phyloP scores from a whole-genome alignment of 2,113 vertebrate species.

The Arothron firmamentum region DNA sequence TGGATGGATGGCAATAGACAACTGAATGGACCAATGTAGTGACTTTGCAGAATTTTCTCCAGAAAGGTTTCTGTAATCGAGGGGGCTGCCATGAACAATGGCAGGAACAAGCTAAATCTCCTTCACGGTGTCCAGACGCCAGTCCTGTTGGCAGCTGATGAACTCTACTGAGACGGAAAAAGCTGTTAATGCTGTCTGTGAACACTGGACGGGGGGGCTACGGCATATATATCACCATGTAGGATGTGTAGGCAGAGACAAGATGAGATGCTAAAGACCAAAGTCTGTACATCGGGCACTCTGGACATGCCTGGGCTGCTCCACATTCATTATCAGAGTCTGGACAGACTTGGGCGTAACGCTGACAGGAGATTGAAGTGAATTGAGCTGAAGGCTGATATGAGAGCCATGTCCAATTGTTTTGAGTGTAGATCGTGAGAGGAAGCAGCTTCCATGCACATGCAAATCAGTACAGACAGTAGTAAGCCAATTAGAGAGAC shows the following conservation, averaged over 20 bases:
- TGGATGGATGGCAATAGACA: not conserved
- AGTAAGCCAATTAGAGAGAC: conserved; percentile 44
- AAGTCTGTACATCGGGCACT: too few species aligned
- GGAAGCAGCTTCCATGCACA: conserved; percentile 47
- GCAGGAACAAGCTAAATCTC: not conserved
- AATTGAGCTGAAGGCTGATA: conserved; percentile 30
- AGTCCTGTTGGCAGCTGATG: not conserved
- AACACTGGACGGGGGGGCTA: too few species aligned
- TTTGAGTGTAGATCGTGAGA: conserved; percentile 41
- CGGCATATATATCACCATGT: too few species aligned
- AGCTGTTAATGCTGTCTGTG: too few species aligned
- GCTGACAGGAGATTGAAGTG: conserved; percentile 7
- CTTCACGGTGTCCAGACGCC: not conserved
- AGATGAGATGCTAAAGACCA: too few species aligned
- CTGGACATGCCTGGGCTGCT: not conserved
- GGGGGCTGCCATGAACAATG: not conserved
- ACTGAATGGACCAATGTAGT: too few species aligned
- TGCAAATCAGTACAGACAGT: conserved; percentile 55
- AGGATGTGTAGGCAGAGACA: too few species aligned
- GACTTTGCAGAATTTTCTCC: too few species aligned
- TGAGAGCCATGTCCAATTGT: conserved; percentile 48
- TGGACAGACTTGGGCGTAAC: not conserved
- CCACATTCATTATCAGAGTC: not conserved
- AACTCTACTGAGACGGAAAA: not conserved
- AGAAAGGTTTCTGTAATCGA: not conserved